Evolutionary conservation across 2,888 invertebrate genomes (phyloP).

Genomic region (Rhagium mordax): DNA sequence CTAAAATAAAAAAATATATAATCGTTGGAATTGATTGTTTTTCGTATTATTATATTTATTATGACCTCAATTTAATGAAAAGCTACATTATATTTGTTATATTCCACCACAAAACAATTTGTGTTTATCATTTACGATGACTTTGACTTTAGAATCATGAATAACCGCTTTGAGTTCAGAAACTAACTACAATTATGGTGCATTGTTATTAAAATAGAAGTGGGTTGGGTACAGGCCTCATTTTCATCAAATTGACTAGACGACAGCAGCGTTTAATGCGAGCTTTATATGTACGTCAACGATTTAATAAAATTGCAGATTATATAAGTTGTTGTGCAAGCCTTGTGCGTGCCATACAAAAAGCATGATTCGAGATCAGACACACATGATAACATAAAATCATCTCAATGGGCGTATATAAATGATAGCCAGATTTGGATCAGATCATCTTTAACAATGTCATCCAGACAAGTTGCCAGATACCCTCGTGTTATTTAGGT

Average conservation of each 20-base stretch:
- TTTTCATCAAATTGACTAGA: slow-evolving; percentile 2
- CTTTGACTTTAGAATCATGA: not conserved
- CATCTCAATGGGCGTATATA: slow-evolving; percentile 37
- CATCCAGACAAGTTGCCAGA: slow-evolving; percentile 28
- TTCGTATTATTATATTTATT: not conserved
- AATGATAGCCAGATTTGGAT: slow-evolving; percentile 33
- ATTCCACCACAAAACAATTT: not conserved
- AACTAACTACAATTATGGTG: not conserved
- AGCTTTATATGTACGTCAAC: slow-evolving; percentile 23
- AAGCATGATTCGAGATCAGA: slow-evolving; percentile 18
- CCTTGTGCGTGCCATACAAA: slow-evolving; percentile 10
- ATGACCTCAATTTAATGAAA: not conserved
- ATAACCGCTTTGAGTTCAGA: not conserved
- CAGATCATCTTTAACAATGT: slow-evolving; percentile 38
- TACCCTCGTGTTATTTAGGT: slow-evolving; percentile 15
- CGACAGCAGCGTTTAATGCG: slow-evolving; percentile 2
- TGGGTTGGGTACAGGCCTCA: slow-evolving; percentile 1
- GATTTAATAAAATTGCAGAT: slow-evolving; percentile 28
- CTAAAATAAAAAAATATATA: too few species aligned
- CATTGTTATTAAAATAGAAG: slow-evolving; percentile 8
- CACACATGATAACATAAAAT: slow-evolving; percentile 33
- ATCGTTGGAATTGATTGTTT: too few species aligned
- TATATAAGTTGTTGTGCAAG: slow-evolving; percentile 30
- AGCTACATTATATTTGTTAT: not conserved
- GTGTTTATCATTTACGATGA: not conserved